phyloP scores from a whole-genome alignment of 2,888 invertebrate species.

The Trissolcus japonicus region DNA sequence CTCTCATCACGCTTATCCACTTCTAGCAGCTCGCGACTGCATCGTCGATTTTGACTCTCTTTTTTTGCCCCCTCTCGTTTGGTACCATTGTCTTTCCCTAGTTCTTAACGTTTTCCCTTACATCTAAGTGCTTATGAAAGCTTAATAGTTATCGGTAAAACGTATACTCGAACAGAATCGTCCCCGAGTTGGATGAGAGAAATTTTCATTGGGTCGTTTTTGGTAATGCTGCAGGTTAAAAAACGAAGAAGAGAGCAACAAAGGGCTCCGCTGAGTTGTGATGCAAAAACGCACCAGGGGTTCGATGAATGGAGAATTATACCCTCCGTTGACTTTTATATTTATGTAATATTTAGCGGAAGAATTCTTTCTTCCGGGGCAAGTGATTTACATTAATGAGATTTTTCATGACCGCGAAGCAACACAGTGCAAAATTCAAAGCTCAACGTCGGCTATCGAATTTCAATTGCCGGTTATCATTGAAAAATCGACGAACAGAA shows the following conservation, averaged over 20 bases:
- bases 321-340: slow-evolving; percentile 3
- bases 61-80: slow-evolving; percentile 20
- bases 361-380: background rate
- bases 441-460: too few relatives aligned
- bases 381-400: slow-evolving; percentile 10
- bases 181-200: slow-evolving; percentile 24
- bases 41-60: slow-evolving; percentile 33
- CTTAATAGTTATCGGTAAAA: slow-evolving; percentile 42
- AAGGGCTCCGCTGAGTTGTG: slow-evolving; percentile 3
- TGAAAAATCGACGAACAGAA: too few relatives aligned
- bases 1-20: slow-evolving; percentile 40
- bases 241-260: slow-evolving; percentile 15
- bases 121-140: slow-evolving; percentile 36
- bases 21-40: slow-evolving; percentile 45
- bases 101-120: slow-evolving; percentile 55
- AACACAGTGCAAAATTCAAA: too few relatives aligned
- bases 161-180: slow-evolving; percentile 18
- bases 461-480: too few relatives aligned
- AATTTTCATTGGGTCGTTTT: slow-evolving; percentile 12
- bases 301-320: slow-evolving; percentile 19
- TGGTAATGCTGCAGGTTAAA: background rate
- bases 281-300: slow-evolving; percentile 9
- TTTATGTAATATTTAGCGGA: slow-evolving; percentile 5
- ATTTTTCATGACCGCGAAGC: background rate
- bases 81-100: slow-evolving; percentile 58